These are phyloP conservation scores for Leptinotarsa lineolata DNA, from an alignment of 1,140 invertebrate species.

Conservation along the genomic window DNA sequence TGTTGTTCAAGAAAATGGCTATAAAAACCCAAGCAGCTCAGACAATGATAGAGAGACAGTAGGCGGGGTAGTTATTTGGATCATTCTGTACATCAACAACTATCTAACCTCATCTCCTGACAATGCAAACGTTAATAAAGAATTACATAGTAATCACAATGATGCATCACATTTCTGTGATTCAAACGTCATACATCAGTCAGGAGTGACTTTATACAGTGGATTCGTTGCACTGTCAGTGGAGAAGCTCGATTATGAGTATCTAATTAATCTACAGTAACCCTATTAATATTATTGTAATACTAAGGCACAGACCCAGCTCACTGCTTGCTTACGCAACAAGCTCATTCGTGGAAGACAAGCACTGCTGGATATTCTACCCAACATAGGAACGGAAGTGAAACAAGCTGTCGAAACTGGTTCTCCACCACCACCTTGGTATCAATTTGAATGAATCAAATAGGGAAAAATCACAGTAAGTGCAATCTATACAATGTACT, in stretches of 20 bases:
- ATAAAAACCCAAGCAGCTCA: neutral
- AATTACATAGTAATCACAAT: slow-evolving; percentile 4
- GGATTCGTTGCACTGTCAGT: slow-evolving; percentile 19
- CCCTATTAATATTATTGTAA: slow-evolving; percentile 57
- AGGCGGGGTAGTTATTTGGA: neutral
- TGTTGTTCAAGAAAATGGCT: neutral
- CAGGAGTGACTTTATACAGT: neutral
- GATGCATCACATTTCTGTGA: slow-evolving; percentile 19
- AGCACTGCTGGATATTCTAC: slow-evolving; percentile 54
- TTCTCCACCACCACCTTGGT: neutral
- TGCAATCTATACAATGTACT: no score
- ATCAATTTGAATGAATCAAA: neutral
- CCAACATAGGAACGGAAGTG: slow-evolving; percentile 50
- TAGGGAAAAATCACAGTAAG: no score
- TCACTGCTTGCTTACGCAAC: slow-evolving; percentile 53
- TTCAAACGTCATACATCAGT: slow-evolving; percentile 33
- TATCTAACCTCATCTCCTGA: slow-evolving; percentile 1
- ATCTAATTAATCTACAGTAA: slow-evolving; percentile 50
- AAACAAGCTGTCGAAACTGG: slow-evolving; percentile 18
- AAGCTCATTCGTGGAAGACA: slow-evolving; percentile 49
- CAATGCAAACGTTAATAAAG: neutral
- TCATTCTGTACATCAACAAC: slow-evolving; percentile 3
- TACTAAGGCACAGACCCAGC: slow-evolving; percentile 58
- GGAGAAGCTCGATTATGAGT: slow-evolving; percentile 50
- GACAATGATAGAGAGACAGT: neutral